These are phyloP conservation scores for Rhodinocichla rosea DNA, from an alignment of 2,113 vertebrate species.

Conservation along the genomic window DNA sequence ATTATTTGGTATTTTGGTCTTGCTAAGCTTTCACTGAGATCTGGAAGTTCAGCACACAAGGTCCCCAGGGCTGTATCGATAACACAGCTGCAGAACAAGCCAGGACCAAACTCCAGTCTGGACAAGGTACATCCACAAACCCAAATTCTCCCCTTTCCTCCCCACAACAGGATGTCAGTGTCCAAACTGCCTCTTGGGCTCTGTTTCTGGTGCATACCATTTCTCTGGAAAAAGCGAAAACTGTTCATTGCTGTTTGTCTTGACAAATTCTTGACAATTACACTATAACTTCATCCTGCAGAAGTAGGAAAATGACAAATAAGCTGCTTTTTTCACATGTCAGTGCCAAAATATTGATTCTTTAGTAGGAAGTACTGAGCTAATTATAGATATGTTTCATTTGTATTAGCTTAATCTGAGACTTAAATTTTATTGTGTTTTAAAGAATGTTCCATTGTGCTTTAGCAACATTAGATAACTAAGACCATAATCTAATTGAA, in stretches of 20 bases:
- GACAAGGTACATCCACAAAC: neutral
- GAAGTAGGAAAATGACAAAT: neutral
- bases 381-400: neutral
- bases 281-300: neutral
- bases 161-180: neutral
- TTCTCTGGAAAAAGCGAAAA: neutral
- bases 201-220: neutral
- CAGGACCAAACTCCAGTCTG: neutral
- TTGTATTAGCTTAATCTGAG: neutral
- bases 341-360: neutral
- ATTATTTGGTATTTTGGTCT: neutral
- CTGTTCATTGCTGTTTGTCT: neutral
- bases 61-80: neutral
- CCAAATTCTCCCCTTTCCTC: neutral
- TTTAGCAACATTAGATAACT: neutral
- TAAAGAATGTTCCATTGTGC: neutral
- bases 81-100: neutral
- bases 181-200: neutral
- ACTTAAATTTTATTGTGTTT: neutral
- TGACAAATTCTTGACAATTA: neutral
- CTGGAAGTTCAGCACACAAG: neutral
- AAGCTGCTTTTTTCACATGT: neutral
- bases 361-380: neutral
- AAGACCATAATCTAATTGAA: neutral
- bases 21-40: neutral